Percentiles rank a stretch among this genome's conserved stretches.
These are phyloP conservation scores for Drosophila albomicans DNA, from an alignment of 1,140 invertebrate genomes.

Conservation along the genomic window DNA sequence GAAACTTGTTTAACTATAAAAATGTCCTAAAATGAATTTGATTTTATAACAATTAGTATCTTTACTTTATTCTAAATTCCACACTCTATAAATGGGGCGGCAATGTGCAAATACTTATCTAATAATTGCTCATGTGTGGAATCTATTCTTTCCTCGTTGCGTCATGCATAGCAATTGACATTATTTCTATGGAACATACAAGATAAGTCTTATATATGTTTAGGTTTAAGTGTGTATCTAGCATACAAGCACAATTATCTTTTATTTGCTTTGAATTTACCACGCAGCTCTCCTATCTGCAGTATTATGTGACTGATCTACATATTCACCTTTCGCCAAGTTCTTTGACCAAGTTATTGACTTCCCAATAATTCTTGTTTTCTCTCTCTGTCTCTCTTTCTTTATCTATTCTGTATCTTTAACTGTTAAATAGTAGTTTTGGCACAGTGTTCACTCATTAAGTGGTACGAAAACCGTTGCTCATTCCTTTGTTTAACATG, in stretches of 20 bases:
- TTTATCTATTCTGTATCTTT: constrained; percentile 2
- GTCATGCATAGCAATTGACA: constrained; percentile 3
- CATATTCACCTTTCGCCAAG: constrained; percentile 4
- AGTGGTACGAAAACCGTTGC: constrained; percentile 60
- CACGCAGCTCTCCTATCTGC: no score
- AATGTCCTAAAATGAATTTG: no score
- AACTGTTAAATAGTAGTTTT: constrained; percentile 20
- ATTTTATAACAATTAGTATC: no score
- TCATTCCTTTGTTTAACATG: constrained; percentile 49
- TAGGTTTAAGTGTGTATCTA: neutral
- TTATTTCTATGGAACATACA: neutral
- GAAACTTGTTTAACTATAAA: no score
- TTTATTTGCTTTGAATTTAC: neutral
- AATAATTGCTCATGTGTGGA: neutral
- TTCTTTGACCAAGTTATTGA: constrained; percentile 16
- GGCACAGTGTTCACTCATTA: constrained; percentile 59
- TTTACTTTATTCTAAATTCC: neutral
- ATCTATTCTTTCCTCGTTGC: neutral
- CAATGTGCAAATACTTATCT: neutral
- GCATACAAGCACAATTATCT: neutral
- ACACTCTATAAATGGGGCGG: neutral
- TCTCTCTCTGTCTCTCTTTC: no score
- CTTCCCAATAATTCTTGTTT: neutral
- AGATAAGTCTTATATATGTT: neutral
- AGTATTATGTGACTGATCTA: constrained; percentile 8